phyloP scores from a whole-genome alignment of 2,113 vertebrate genomes.

The Acrocephalus kingi region DNA sequence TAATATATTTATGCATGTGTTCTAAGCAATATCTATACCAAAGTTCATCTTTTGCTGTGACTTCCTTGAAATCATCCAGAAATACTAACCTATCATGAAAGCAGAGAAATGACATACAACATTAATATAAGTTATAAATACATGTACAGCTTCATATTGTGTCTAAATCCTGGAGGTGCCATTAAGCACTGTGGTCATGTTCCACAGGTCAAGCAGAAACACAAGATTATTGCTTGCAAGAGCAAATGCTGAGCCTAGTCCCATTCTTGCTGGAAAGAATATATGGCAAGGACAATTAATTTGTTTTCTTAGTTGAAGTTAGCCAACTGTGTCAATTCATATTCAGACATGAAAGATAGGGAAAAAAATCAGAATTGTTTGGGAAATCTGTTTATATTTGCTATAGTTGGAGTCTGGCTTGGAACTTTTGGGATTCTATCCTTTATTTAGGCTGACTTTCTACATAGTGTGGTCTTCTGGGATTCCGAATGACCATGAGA shows the following conservation, averaged over 20 bases:
- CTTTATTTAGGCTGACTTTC: neutral
- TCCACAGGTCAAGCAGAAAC: neutral
- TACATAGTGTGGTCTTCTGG: neutral
- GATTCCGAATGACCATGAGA: neutral
- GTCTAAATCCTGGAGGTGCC: neutral
- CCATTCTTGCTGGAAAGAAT: neutral
- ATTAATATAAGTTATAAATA: neutral
- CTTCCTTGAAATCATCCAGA: neutral
- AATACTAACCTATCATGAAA: neutral
- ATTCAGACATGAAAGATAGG: neutral
- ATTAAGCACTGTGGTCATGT: neutral
- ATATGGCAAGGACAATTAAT: neutral
- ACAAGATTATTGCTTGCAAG: neutral
- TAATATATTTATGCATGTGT: neutral
- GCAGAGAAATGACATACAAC: neutral
- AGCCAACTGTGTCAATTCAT: neutral
- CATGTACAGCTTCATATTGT: rapidly evolving
- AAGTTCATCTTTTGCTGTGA: neutral
- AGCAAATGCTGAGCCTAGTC: neutral
- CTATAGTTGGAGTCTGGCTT: neutral
- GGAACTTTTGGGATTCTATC: neutral
- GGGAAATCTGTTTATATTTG: neutral
- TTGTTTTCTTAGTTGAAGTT: neutral
- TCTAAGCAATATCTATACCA: neutral
- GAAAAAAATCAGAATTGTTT: neutral